Evolutionary conservation across 2,797 vertebrate genomes (phyloP), one percentile per base, ranked within the genome.

Genomic region (Sebastes iracundus): DNA sequence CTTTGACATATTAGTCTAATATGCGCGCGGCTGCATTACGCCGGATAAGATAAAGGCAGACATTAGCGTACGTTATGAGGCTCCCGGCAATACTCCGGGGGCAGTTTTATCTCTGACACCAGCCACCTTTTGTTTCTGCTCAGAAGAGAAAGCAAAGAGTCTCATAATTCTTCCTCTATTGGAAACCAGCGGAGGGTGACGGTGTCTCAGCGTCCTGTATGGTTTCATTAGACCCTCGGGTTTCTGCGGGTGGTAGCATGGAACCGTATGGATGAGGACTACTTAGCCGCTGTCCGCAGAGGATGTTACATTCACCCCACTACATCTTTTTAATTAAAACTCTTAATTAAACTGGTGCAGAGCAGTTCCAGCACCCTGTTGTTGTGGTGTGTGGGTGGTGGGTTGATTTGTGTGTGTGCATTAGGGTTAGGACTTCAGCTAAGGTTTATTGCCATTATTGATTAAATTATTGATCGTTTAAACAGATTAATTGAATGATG

Each of bases 291-390:
- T 72, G 68, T 82, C 70, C 81, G 55, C 56, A 73, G 66, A 89
- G 72, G 83, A 86, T 83, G 74, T 79, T 81, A 76, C 62, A 72
- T 79, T 90, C 76, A 85, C 77, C 75, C 82, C 67, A 72, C 77
- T 80, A 72, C 71, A 83, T 90, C 58, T 77, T 90, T 88, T 91
- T 84, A 90, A 90, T 92, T 90, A 88, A 84, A 90, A 84, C 60
- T 74, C 73, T 71, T 90, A 86, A 88, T 90, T 86, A 83, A 90
- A 89, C 80, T 62, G 70, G 64, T 52, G 58, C 49, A 58, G 42
- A 67, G 74, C 70, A 82, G 42, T 83, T 76, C 32, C 64, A 59
- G 66, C 49, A 59, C 35, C 13, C 46, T 67, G 60, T 70, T 81
- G 63, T 23, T 61, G 25, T 81, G 63, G 22, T 61, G 25, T 35